Base-by-base conservation (phyloP, 2,888 invertebrate species). In the Herminia tarsipennalis region DNA sequence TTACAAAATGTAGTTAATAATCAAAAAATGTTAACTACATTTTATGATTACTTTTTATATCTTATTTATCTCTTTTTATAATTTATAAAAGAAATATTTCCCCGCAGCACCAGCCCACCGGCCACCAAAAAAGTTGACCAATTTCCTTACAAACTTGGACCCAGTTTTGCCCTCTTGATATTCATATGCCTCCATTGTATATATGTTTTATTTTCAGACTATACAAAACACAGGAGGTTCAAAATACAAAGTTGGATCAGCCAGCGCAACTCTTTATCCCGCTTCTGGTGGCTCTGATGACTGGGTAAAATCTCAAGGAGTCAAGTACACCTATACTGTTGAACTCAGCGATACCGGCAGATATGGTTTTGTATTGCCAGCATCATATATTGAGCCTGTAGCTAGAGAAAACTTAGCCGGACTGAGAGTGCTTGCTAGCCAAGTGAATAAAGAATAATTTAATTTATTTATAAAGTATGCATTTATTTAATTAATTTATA, bases 321-420 rank as follows among this genome's bases (percentile, higher is more conserved):
- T 98, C 55, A 97, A 97, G 78, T 98, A 98, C 78, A 87, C 97
- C 1, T 98, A 96, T 85, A 98, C 98, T 0, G 93, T 98, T 43
- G 98, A 98, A 88, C 92, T 98, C 39, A 93, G 97, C 38, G 98
- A 98, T 80, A 95, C 93, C 0, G 98, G 98, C 0, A 92, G 93
- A 42, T 94, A 95, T 75, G 98, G 98, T 1, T 98, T 98, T 76
- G 88, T 98, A n/a, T 81, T 98, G 37, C 98, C 98, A 0, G 94
- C 96, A 0, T 87, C 87, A 13, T 94, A 93, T 68, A 98, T 98
- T 51, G 92, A 94, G 61, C 93, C 94, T 1, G 95, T 96, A 0
- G 96, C 95, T 12, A 93, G 93, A 64, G 97, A 97, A 80, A 95
- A 95, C 3, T 88, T 95, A 44, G 95, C 95, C 2, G 96, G 95